A percentile compares a stretch with the other conserved stretches of the same genome.
Conservation (phyloP, 2,797 vertebrate species). For the Merluccius polli region DNA sequence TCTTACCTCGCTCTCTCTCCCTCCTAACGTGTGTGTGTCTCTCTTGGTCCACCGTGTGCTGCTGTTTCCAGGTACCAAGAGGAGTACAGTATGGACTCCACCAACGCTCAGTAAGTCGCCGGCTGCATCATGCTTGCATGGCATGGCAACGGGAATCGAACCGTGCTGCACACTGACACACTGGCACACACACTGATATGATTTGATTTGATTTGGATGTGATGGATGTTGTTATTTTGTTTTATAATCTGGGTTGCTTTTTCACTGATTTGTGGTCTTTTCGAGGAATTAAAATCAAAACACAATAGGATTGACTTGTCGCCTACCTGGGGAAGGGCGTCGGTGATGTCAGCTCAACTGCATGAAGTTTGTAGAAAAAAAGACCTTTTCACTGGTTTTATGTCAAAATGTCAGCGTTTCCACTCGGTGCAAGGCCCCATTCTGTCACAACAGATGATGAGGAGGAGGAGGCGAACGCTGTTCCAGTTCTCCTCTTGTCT, state of each 20-base stretch:
- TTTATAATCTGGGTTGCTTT: not conserved
- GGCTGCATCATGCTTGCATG: slow-evolving; percentile 71
- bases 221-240: not conserved
- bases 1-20: not conserved
- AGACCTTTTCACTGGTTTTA: not conserved
- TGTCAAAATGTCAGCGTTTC: not conserved
- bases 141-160: slow-evolving; percentile 50
- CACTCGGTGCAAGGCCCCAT: not conserved
- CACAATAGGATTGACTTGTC: not conserved
- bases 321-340: not conserved
- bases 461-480: not conserved
- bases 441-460: not conserved
- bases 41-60: slow-evolving; percentile 2
- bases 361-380: not conserved
- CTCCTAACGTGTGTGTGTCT: not conserved
- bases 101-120: slow-evolving; percentile 80
- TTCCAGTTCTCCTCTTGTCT: not conserved
- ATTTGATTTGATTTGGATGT: too few species aligned
- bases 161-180: slow-evolving; percentile 8
- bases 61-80: slow-evolving; percentile 77
- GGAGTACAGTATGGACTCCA: slow-evolving; percentile 83
- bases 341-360: not conserved
- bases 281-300: not conserved
- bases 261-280: not conserved
- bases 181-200: too few species aligned